Evolutionary conservation across 2,797 vertebrate genomes (phyloP), one percentile per base, ranked within the genome.

Genomic region (Psittacula derbiana): DNA sequence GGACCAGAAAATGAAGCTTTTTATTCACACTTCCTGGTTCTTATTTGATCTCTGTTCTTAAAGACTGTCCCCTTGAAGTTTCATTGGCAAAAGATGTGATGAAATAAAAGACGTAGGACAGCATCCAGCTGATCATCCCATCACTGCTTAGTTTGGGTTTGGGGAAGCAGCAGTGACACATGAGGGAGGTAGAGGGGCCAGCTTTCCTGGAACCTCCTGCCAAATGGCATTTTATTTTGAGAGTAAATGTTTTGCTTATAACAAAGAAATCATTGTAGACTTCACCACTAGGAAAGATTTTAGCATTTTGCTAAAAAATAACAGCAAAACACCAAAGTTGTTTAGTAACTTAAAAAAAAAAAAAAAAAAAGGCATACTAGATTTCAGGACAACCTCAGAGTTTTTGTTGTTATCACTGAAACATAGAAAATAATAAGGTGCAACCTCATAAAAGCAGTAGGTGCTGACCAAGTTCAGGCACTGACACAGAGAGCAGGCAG

Each of bases 371-470:
- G 24, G 11, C 1, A 33, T 10, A 75, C 31, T 12, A 13, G 7
- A 31, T 36, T n/a, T 67, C 12, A n/a, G 16, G 11, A 10, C 33
- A 24, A 16, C 24, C 30, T 40, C 25, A 19, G 40, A 38, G 38
- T n/a, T 86, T 49, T 31, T 57, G 28, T 16, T 33, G 6, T 40
- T 74, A 30, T 38, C 16, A 11, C 12, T 8, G 20, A 44, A 53
- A 7, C 2, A 12, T 0, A 20, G 18, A 30, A 84, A 61, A 62
- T 20, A 47, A 30, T 28, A 21, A 25, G 4, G 27, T 2, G 2
- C 16, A 50, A 3, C 13, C 44, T 31, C n/a, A 25, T 25, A 33
- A 80, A 58, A 61, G 5, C 43, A 50, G 11, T 19, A 79, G 31
- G 33, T 49, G 33, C 5, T 23, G 8, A 10, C 3, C 1, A 23